Evolutionary conservation across 2,113 vertebrate species (phyloP).

Genomic region (Corynorhinus townsendii): DNA sequence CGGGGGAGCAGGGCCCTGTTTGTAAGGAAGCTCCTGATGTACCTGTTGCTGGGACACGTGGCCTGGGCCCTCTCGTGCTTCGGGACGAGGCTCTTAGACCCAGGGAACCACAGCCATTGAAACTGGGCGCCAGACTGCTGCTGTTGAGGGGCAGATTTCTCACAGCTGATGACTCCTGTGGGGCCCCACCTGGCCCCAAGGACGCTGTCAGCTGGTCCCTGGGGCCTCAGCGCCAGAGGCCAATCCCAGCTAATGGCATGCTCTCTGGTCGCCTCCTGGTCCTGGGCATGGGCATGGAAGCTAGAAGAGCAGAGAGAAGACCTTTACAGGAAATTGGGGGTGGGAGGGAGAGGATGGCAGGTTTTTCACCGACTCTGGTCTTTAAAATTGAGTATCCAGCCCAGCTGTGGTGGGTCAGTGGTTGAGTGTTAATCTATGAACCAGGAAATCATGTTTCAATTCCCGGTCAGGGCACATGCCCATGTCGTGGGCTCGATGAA

Average conservation of each 20-base stretch:
- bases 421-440: too few relatives aligned
- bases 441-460: too few relatives aligned
- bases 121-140: background rate
- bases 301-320: background rate
- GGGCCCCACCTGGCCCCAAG: background rate
- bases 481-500: background rate
- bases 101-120: background rate
- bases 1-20: background rate
- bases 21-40: background rate
- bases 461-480: too few relatives aligned
- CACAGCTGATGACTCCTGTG: background rate
- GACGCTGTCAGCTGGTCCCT: background rate
- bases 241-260: background rate
- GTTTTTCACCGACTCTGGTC: background rate
- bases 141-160: background rate
- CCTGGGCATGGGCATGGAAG: background rate
- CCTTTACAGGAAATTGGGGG: background rate
- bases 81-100: background rate
- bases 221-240: background rate
- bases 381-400: background rate
- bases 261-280: background rate
- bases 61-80: background rate
- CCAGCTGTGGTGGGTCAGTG: too few relatives aligned
- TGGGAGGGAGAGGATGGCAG: background rate
- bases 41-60: slow-evolving; percentile 35